Evolutionary conservation across 2,797 vertebrate genomes (phyloP).

Genomic region (Acipenser transmontanus): DNA sequence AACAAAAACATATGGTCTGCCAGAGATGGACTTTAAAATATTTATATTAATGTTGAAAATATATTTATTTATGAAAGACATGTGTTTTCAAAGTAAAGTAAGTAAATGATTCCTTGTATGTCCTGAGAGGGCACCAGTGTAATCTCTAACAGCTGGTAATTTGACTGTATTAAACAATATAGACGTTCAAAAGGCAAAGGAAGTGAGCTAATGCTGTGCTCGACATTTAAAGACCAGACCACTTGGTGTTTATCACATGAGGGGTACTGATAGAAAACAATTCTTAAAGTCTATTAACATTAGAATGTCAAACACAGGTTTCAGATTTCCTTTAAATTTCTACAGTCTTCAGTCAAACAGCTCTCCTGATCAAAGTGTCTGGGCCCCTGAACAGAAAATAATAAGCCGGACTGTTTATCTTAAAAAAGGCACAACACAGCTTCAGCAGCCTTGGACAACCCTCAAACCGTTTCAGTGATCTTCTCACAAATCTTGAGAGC

Average conservation of each 20-base stretch:
- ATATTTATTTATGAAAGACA: conserved; percentile 14
- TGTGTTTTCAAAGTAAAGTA: conserved; percentile 10
- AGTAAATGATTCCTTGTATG: conserved; percentile 20
- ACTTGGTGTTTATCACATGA: conserved; percentile 2
- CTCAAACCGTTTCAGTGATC: not conserved
- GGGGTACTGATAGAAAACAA: conserved; percentile 29
- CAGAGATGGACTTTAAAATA: not conserved
- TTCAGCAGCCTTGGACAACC: no score
- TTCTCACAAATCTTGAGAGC: not conserved
- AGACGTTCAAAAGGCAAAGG: conserved; percentile 16
- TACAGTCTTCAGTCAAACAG: conserved; percentile 10
- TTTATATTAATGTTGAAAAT: conserved; percentile 10
- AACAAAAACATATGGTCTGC: not conserved
- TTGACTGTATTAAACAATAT: conserved; percentile 27
- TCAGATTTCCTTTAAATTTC: conserved; percentile 25
- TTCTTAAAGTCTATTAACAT: conserved; percentile 29
- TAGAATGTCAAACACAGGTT: conserved; percentile 43
- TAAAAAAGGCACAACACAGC: conserved; percentile 4
- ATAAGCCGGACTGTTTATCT: conserved; percentile 33
- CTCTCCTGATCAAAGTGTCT: conserved; percentile 32
- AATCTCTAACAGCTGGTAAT: conserved; percentile 34
- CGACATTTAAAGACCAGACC: conserved; percentile 1
- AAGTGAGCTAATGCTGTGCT: conserved; percentile 20
- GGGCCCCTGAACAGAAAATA: conserved; percentile 29
- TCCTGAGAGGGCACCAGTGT: conserved; percentile 23